Conservation (phyloP, 1,140 invertebrate genomes). For the Brachionus paranguensis region DNA sequence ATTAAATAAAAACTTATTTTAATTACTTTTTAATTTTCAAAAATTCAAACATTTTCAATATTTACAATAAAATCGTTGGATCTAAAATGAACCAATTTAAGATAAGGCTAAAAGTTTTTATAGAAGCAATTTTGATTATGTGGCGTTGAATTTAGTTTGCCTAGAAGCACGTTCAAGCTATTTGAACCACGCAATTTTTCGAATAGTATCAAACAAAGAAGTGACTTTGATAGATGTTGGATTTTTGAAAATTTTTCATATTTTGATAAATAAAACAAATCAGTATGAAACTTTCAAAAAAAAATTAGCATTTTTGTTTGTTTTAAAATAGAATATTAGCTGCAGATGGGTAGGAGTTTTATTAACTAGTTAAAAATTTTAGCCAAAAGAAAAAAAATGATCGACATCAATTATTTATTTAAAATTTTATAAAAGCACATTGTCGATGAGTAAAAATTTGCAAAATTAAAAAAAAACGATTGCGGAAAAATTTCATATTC, state of each 20-base stretch:
- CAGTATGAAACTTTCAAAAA: background rate
- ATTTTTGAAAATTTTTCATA: background rate
- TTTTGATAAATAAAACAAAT: background rate
- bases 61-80: background rate
- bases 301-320: background rate
- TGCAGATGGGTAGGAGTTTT: background rate
- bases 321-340: background rate
- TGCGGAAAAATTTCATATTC: background rate
- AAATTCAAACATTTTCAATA: background rate
- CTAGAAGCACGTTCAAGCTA: background rate
- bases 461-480: background rate
- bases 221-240: background rate
- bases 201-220: background rate
- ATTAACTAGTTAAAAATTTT: background rate
- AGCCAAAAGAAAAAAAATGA: background rate
- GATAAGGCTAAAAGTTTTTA: background rate
- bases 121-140: background rate
- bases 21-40: constrained; percentile 9
- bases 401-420: background rate
- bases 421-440: background rate
- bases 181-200: background rate
- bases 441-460: background rate
- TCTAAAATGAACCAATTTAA: background rate
- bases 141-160: background rate
- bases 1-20: background rate